Evolutionary conservation across 1,140 invertebrate genomes (phyloP), one percentile per base, ranked within the genome.

Genomic region (Pogonognathellus flavescens): DNA sequence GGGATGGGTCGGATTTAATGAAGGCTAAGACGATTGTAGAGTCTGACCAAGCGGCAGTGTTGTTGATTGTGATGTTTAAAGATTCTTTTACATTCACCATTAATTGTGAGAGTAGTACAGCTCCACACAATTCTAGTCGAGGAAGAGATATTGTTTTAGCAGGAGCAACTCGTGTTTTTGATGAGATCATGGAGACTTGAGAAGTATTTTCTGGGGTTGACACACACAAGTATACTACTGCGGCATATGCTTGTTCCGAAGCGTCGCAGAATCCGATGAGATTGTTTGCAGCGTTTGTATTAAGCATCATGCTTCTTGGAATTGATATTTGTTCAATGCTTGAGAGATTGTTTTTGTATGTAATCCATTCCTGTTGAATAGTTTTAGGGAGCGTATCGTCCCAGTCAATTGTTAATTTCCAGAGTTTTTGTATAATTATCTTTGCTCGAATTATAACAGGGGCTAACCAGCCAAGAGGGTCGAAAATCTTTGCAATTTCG

Each of bases 1-100:
- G 84, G 66, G 85, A 81, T 2, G 90, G 87, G 22, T 82, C 52
- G 13, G 76, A 70, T 16, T 83, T 80, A n/a, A 90, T 82, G 89
- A 90, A 91, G 1, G 66, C 81, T 20, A 92, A 41, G 0, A 89
- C 89, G 9, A 90, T 89, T 9, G 87, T 89, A 3, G 91, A 91
- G 85, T 91, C 91, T 8, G 86, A 87, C 90, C 89, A 91, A 70
- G 88, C 88, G 18, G 86, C 66, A 31, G 86, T 86, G 0, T 10
- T n/a, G 13, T 52, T 16, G 25, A 57, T 25, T 7, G 59, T 5
- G 13, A 84, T 18, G 0, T 70, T 20, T 0, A 86, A 13, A 6
- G 81, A 66, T 1, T 60, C 20, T 13, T 57, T 10, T 5, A 72
- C 80, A 66, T 20, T 18, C 84, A 53, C 5, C 50, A 86, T 53